phyloP scores from a whole-genome alignment of 2,113 vertebrate genomes.

The Ictalurus punctatus region DNA sequence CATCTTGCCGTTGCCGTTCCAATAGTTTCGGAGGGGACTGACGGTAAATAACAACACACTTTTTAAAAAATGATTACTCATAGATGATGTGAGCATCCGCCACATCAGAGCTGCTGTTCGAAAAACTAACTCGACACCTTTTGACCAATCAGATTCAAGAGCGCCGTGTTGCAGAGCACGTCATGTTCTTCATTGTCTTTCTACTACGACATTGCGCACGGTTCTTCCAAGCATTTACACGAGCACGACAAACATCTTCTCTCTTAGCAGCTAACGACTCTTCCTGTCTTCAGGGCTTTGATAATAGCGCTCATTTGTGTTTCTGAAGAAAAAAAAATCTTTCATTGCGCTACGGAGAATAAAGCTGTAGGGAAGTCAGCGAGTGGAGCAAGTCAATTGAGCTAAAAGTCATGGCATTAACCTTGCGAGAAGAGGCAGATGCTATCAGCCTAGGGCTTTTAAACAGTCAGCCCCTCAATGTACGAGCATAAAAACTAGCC shows the following conservation, averaged over 20 bases:
- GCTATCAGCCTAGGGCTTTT: slow-evolving; percentile 32
- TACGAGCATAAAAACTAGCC: slow-evolving; percentile 33
- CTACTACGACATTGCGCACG: background rate
- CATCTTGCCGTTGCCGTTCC: no score
- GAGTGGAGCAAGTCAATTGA: slow-evolving; percentile 49
- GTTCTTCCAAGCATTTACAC: slow-evolving; percentile 21
- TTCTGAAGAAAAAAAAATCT: slow-evolving; percentile 15
- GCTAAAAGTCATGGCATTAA: slow-evolving; percentile 47
- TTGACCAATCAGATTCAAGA: background rate
- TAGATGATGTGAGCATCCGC: background rate
- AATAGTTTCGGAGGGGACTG: no score
- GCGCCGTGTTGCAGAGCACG: background rate
- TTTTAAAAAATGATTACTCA: background rate
- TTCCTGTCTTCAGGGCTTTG: slow-evolving; percentile 28
- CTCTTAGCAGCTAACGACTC: slow-evolving; percentile 35
- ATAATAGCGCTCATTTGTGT: slow-evolving; percentile 28
- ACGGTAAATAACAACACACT: background rate
- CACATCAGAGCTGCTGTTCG: background rate
- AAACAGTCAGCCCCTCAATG: background rate
- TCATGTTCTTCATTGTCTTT: background rate
- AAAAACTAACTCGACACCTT: background rate
- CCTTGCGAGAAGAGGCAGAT: slow-evolving; percentile 39
- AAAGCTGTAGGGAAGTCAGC: slow-evolving; percentile 32
- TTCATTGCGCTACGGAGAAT: slow-evolving; percentile 24
- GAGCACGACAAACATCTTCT: slow-evolving; percentile 5